phyloP scores from a whole-genome alignment of 2,888 invertebrate species.

The Luperina nickerlii region DNA sequence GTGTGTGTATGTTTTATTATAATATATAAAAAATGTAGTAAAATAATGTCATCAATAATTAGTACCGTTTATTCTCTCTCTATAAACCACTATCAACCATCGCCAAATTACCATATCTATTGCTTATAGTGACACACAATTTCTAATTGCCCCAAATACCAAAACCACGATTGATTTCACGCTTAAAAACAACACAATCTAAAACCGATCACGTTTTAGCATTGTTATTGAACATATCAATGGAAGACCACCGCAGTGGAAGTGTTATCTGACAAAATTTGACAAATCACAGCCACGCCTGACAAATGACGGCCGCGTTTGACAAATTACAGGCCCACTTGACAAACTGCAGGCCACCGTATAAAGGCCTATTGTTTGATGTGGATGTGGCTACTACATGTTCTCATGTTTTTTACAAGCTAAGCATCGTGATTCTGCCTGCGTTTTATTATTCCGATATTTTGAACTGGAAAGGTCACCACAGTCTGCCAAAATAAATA shows the following conservation, averaged over 20 bases:
- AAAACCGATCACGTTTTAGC: conserved; percentile 49
- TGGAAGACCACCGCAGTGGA: conserved; percentile 69
- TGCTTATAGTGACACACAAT: not conserved
- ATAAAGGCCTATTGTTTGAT: conserved; percentile 59
- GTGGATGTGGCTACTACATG: conserved; percentile 16
- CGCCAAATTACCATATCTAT: conserved; percentile 27
- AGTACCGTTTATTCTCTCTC: conserved; percentile 5
- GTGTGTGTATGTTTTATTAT: no score
- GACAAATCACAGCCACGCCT: conserved; percentile 79
- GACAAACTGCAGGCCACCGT: conserved; percentile 62
- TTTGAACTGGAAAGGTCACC: not conserved
- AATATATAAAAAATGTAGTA: no score
- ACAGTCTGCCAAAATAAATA: not conserved
- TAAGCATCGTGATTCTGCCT: not conserved
- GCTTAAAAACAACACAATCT: conserved; percentile 34
- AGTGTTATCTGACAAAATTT: conserved; percentile 76
- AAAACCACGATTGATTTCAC: conserved; percentile 47
- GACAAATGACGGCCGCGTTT: conserved; percentile 74
- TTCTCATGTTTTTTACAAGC: conserved; percentile 12
- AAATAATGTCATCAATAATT: not conserved
- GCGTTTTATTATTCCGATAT: not conserved
- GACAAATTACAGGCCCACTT: conserved; percentile 60
- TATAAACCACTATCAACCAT: not conserved
- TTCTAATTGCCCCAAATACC: conserved; percentile 55
- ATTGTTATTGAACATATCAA: conserved; percentile 51